Base-by-base conservation (phyloP, 2,113 vertebrate genomes). In the Pluvianellus socialis region DNA sequence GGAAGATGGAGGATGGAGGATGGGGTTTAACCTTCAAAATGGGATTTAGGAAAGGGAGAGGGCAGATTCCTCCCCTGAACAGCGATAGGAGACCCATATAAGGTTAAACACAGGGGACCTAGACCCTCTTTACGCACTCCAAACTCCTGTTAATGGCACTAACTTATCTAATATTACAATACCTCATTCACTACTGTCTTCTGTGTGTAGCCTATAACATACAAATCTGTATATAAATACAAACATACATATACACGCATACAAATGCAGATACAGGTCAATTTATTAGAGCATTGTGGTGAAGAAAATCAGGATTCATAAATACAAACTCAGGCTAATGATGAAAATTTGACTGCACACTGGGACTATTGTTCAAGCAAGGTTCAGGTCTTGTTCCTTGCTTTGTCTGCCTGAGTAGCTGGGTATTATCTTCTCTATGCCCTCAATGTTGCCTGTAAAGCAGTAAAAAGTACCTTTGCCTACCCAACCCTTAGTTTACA, bases 161-260 rank as follows among this genome's bases (percentile, higher is more conserved):
- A 40, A 45, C 24, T 55, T 49, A 23, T 7, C 45, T 42, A 52
- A 63, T 35, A 7, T 14, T 13, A 12, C 6, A 38, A 27, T 71
- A 52, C 27, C 65, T 72, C 27, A 75, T 44, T 45, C 52, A 20
- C 35, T 55, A 4, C 5, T 3, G 3, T 9, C 27, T 70, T 9
- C 72, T 32, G 14, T 15, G 18, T 21, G 7, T 0, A 3, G 6
- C 1, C 9, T 10, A 4, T 13, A 38, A 26, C 2, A 30, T 1
- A 49, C 40, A 74, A 92, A 63, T 22, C 6, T 12, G 12, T 2
- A 2, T 8, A 12, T 32, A 89, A 84, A 12, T 9, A 8, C 35
- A 73, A 56, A 24, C 8, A 4, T 4, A 0, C 7, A 5, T 7
- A 14, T 5, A 7, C 11, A 21, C 1, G 2, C 42, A 16, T 14